phyloP scores from a whole-genome alignment of 2,797 vertebrate species.

The Babyrousa celebensis region DNA sequence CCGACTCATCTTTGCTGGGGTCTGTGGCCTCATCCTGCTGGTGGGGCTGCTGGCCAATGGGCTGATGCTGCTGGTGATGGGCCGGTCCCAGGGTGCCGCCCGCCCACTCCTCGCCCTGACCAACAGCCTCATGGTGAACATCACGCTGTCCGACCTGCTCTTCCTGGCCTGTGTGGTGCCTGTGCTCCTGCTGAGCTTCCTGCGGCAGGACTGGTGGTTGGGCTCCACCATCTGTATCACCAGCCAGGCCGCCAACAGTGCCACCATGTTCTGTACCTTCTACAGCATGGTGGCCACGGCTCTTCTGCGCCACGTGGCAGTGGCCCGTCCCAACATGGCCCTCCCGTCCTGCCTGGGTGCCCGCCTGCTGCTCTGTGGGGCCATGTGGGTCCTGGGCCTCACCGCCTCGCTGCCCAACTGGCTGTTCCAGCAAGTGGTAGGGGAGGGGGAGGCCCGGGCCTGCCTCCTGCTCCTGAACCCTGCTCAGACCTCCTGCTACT shows the following conservation, averaged over 20 bases:
- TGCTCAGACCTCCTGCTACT: conserved; percentile 3
- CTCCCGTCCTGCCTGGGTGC: neutral
- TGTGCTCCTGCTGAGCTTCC: conserved; percentile 27
- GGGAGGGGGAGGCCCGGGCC: neutral
- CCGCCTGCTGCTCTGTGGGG: conserved; percentile 54
- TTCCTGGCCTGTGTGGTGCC: conserved; percentile 53
- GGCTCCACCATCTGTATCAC: neutral
- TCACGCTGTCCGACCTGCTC: conserved; percentile 40
- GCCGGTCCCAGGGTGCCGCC: accelerated
- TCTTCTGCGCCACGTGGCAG: neutral
- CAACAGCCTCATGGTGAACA: conserved; percentile 67
- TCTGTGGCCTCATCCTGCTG: conserved; percentile 65
- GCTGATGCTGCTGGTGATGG: conserved; percentile 64
- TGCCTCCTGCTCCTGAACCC: conserved; percentile 71
- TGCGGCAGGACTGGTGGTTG: conserved; percentile 30
- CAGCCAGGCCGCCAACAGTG: conserved; percentile 67
- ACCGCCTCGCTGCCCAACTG: neutral
- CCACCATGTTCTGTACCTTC: conserved; percentile 79
- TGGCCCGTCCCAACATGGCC: neutral
- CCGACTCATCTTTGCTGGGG: accelerated
- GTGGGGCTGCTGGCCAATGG: conserved; percentile 56
- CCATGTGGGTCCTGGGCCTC: conserved; percentile 74
- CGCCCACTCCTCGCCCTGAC: neutral
- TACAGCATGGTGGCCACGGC: conserved; percentile 72
- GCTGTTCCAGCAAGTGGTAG: conserved; percentile 50